Conservation (phyloP, 2,888 invertebrate species). For the Pseudanteris insignis region DNA sequence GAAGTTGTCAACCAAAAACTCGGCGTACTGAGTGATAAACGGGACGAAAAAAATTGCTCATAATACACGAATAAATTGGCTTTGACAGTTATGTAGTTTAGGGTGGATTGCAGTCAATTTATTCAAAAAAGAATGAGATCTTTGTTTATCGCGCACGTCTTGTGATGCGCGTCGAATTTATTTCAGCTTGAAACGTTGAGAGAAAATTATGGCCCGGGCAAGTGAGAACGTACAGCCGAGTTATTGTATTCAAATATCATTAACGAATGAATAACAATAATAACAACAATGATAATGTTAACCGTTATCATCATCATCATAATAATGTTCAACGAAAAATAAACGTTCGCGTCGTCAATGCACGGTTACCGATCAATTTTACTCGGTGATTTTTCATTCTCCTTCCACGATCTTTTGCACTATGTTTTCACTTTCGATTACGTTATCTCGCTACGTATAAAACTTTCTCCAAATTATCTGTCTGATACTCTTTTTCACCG, state of each 20-base stretch:
- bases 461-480: too few species aligned
- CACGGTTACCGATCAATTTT: too few species aligned
- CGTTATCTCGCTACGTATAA: neutral
- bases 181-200: conserved; percentile 14
- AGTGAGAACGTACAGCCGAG: conserved; percentile 20
- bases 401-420: too few species aligned
- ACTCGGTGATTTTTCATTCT: too few species aligned
- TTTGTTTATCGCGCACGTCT: conserved; percentile 13
- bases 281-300: too few species aligned
- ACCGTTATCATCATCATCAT: too few species aligned
- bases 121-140: conserved; percentile 25
- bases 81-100: conserved; percentile 32
- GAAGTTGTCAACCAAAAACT: conserved; percentile 37
- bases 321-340: too few species aligned
- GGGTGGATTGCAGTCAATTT: conserved; percentile 28
- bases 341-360: too few species aligned
- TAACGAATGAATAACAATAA: too few species aligned
- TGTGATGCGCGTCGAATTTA: conserved; percentile 6
- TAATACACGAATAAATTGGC: conserved; percentile 39
- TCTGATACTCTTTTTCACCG: neutral
- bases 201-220: conserved; percentile 25
- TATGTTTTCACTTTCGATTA: too few species aligned
- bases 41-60: conserved; percentile 28
- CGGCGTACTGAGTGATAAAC: conserved; percentile 25
- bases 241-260: conserved; percentile 40